phyloP scores from a whole-genome alignment of 2,888 invertebrate species.

The Drosophila eohydei region DNA sequence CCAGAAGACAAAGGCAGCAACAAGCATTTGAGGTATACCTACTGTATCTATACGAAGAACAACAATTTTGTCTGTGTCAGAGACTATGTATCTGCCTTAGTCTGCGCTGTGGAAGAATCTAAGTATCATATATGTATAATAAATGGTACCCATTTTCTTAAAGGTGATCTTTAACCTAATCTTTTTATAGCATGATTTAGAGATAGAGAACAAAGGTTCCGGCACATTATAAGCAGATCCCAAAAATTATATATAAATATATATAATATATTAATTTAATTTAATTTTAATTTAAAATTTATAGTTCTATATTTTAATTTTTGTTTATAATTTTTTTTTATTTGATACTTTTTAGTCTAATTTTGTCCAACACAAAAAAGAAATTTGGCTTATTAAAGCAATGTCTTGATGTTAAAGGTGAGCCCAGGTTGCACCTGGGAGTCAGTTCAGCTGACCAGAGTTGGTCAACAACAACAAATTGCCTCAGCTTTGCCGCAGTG shows the following conservation, averaged over 20 bases:
- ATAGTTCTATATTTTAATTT: not conserved
- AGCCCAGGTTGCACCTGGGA: slow-evolving; percentile 26
- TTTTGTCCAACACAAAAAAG: not conserved
- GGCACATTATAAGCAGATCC: not conserved
- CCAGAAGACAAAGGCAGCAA: not conserved
- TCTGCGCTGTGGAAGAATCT: not conserved
- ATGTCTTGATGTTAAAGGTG: slow-evolving; percentile 19
- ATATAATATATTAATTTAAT: no score
- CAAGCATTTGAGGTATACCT: not conserved
- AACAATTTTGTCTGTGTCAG: not conserved
- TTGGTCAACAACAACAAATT: slow-evolving; percentile 37
- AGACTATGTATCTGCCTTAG: not conserved
- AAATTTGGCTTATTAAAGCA: not conserved
- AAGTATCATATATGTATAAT: not conserved
- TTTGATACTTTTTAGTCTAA: not conserved
- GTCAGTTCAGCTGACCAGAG: slow-evolving; percentile 4
- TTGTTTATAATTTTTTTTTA: not conserved
- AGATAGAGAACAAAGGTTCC: not conserved
- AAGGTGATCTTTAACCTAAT: not conserved
- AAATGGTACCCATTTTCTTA: not conserved
- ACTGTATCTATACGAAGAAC: not conserved
- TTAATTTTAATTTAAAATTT: no score
- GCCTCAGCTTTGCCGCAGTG: slow-evolving; percentile 57
- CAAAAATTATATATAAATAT: no score
- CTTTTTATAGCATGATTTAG: not conserved